Base-by-base conservation (phyloP, 1,140 invertebrate genomes). In the Microplitis mediator region DNA sequence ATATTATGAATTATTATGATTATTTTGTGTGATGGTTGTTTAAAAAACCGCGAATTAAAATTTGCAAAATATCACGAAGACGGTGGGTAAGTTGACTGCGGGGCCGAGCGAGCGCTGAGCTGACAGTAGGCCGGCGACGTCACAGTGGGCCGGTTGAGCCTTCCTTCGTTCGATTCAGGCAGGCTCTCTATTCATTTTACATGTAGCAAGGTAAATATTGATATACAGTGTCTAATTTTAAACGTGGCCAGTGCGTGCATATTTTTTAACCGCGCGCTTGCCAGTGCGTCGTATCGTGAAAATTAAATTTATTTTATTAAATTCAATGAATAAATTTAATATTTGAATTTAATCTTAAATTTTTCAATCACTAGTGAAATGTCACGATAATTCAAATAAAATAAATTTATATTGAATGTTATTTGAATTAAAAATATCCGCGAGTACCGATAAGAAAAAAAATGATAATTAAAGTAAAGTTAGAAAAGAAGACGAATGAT, bases 51-150 rank as follows among this genome's bases (percentile, higher is more conserved):
- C 65, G 66, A 34, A n/a, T n/a, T 58, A 56, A 69, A 50, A 78
- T 78, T 76, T 75, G 77, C 75, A 76, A 78, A 79, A 81, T 82
- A 77, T 79, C 75, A 80, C 76, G 77, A 73, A 76, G 77, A 84
- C 84, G 84, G 84, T 87, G 82, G 82, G 85, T 84, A 85, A 85
- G 85, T 86, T 86, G 86, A 85, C 84, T 81, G 85, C 83, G 84
- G 84, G 82, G 83, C 84, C 84, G 86, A 85, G 85, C 83, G 83
- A 84, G 85, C 81, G 83, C 83, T 81, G 83, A 86, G 85, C 85
- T 85, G 84, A 85, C 87, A 88, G 87, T 88, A 87, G 87, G 86
- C 86, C 86, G 87, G 84, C 87, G 86, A 87, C 87, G 87, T 88
- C 86, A 87, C 84, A 86, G 84, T 85, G 85, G 87, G 87, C 86